Evolutionary conservation across 2,113 vertebrate genomes (phyloP), one percentile per base, ranked within the genome.

Genomic region (Carollia perspicillata): DNA sequence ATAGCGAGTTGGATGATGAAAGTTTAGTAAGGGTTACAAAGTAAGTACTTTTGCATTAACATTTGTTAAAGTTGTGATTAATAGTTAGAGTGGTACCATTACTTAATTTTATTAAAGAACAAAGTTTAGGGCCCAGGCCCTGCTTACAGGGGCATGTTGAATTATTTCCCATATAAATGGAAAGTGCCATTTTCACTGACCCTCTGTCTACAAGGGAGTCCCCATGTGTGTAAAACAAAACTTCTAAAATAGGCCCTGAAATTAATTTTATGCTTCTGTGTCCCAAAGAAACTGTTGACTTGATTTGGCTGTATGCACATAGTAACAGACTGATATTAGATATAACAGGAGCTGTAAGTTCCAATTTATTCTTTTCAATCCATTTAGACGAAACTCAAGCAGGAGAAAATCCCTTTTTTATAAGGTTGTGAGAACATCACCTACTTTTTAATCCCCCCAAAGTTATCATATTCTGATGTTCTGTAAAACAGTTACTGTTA

Each of bases 311-410:
- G 1, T 80, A 20, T 44, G 6, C 26, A 49, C 8, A n/a, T 23
- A 23, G 22, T 53, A 66, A 65, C n/a, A 66, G n/a, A 20, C n/a
- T 79, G 9, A 51, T 51, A 74, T 49, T 42, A 89, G 35, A 35
- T 94, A 40, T 13, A 96, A 74, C 66, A 69, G 33, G 93, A 90
- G 83, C 33, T 81, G 65, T 30, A 77, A 28, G 51, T 85, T 95
- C 55, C 68, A 68, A 68, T 81, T 65, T 90, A 77, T 44, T 91
- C 42, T 90, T 92, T 71, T 60, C 60, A 42, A 92, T 72, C 11
- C 9, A 7, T 69, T 8, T 37, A 74, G 60, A n/a, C 6, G 44
- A 58, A 77, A 80, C 18, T 53, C 55, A 66, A 60, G 44, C 60
- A 83, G 42, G 72, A 96, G 37, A 88, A 83, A 87, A 63, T 80